A percentile compares a stretch with the other conserved stretches of the same genome.
phyloP scores from a whole-genome alignment of 2,888 invertebrate species.

The Drosophila quinaria region DNA sequence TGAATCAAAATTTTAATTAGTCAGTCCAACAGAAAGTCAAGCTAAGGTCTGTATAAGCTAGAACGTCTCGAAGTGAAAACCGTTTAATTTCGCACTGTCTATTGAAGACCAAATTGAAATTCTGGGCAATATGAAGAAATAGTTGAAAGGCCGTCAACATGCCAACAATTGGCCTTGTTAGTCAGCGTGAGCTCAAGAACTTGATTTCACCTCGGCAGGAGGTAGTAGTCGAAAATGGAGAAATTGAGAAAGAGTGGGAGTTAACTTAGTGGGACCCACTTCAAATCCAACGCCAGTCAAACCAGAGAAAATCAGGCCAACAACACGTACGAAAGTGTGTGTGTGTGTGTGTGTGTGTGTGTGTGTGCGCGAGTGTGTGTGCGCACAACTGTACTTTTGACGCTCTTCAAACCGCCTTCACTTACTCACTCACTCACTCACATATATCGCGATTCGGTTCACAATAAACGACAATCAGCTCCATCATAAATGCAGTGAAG shows the following conservation, averaged over 20 bases:
- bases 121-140: conserved; percentile 23
- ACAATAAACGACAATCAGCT: conserved; percentile 43
- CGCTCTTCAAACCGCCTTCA: conserved; percentile 56
- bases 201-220: conserved; percentile 34
- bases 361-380: conserved; percentile 35
- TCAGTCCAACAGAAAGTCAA: background rate
- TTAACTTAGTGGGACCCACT: conserved; percentile 18
- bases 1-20: background rate
- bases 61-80: background rate
- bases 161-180: conserved; percentile 66
- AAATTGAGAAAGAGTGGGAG: background rate
- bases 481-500: conserved; percentile 41
- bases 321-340: background rate
- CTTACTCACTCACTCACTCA: conserved; percentile 8
- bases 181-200: conserved; percentile 48
- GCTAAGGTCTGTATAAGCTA: background rate
- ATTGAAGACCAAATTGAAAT: conserved; percentile 16
- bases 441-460: conserved; percentile 23
- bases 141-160: conserved; percentile 45
- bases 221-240: background rate
- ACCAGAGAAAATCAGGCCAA: conserved; percentile 23
- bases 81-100: conserved; percentile 13
- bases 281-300: conserved; percentile 18
- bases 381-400: conserved; percentile 69
- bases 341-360: conserved; percentile 2